Percentiles rank a stretch among this genome's conserved stretches.
phyloP scores from a whole-genome alignment of 2,888 invertebrate genomes.

The Linyphia triangularis region DNA sequence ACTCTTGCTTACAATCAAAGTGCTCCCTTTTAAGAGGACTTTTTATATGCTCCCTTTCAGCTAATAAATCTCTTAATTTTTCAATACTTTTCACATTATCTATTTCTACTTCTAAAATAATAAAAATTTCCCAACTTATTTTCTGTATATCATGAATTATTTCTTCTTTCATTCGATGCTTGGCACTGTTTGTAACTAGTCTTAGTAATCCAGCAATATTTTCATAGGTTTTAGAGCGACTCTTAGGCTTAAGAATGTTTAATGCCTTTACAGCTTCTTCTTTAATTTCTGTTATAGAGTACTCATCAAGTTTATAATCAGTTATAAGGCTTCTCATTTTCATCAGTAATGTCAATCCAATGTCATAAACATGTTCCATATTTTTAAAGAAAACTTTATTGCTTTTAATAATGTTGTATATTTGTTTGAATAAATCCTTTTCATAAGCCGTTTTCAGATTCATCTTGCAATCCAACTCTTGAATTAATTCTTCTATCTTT shows the following conservation, averaged over 20 bases:
- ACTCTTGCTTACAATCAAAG: neutral
- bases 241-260: neutral
- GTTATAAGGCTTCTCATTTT: neutral
- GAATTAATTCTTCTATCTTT: neutral
- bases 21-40: neutral
- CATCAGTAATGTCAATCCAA: neutral
- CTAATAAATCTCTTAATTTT: constrained; percentile 20
- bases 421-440: neutral
- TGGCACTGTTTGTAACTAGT: too few relatives aligned
- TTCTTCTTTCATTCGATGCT: neutral
- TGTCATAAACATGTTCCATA: neutral
- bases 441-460: neutral
- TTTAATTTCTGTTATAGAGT: neutral
- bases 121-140: neutral
- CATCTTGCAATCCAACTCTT: neutral
- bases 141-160: neutral
- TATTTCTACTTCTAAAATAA: neutral
- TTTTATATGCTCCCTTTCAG: neutral
- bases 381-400: too few relatives aligned
- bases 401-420: neutral
- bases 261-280: neutral
- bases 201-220: too few relatives aligned
- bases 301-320: neutral
- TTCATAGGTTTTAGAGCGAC: neutral
- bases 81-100: constrained; percentile 26